These are phyloP conservation scores for Ganaspis sp. DNA, from an alignment of 1,140 invertebrate species.

Conservation along the genomic window DNA sequence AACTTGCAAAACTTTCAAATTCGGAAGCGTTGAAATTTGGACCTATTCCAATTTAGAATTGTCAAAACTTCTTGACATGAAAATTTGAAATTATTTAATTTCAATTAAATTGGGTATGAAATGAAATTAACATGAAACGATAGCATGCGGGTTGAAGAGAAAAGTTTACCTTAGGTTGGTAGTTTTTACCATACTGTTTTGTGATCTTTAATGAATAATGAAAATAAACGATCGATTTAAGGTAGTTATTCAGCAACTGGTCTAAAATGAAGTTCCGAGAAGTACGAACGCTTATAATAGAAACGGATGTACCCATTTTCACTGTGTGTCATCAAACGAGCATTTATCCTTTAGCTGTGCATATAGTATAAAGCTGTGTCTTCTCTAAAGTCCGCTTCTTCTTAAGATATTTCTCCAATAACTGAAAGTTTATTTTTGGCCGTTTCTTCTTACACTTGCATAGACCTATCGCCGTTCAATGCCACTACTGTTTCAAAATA, in stretches of 20 bases:
- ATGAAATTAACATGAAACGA: too few relatives aligned
- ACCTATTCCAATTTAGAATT: too few relatives aligned
- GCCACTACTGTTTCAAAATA: slow-evolving; percentile 24
- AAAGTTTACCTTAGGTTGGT: too few relatives aligned
- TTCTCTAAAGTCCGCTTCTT: slow-evolving; percentile 16
- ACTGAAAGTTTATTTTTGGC: slow-evolving; percentile 25
- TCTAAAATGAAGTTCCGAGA: slow-evolving; percentile 3
- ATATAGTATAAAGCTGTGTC: slow-evolving; percentile 12
- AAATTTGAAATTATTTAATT: too few relatives aligned
- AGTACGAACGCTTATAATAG: slow-evolving; percentile 20
- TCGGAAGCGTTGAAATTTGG: too few relatives aligned
- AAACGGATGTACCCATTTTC: slow-evolving; percentile 30
- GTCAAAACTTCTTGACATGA: too few relatives aligned
- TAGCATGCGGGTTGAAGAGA: too few relatives aligned
- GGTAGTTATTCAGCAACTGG: background rate
- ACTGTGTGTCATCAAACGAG: slow-evolving; percentile 25
- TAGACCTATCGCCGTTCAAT: slow-evolving; percentile 24
- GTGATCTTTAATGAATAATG: slow-evolving; percentile 40
- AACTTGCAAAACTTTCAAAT: too few relatives aligned
- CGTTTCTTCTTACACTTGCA: slow-evolving; percentile 28
- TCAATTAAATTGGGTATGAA: too few relatives aligned
- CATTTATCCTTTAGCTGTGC: slow-evolving; percentile 17
- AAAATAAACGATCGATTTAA: slow-evolving; percentile 31
- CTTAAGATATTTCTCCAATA: slow-evolving; percentile 26
- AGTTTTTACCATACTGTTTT: too few relatives aligned